These are phyloP conservation scores for Vultur gryphus DNA, from an alignment of 2,797 vertebrate genomes.

Conservation along the genomic window DNA sequence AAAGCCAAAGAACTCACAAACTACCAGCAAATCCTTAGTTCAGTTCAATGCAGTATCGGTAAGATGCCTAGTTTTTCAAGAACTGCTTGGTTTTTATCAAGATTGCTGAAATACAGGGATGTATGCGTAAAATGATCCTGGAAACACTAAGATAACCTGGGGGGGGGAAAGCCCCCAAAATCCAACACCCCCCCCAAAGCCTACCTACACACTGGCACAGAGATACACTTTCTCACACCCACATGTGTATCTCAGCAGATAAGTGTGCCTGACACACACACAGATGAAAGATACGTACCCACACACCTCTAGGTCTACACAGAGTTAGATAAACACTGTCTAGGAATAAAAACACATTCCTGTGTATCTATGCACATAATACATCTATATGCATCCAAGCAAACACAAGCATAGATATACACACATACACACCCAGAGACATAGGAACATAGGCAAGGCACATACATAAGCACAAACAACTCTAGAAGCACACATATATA, in stretches of 20 bases:
- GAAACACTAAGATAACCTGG: not conserved
- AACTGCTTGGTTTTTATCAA: not conserved
- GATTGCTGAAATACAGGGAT: not conserved
- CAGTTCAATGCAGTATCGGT: not conserved
- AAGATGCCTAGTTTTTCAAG: not conserved
- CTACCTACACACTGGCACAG: not conserved
- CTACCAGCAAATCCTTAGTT: not conserved
- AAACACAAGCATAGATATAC: not conserved
- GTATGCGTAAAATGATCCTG: not conserved
- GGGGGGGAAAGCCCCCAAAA: not conserved
- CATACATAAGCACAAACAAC: not conserved
- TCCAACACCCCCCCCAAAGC: not conserved
- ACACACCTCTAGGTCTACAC: not conserved
- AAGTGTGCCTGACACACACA: not conserved
- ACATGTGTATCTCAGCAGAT: not conserved
- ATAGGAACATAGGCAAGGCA: not conserved
- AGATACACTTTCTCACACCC: not conserved
- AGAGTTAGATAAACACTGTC: not conserved
- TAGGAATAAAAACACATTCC: not conserved
- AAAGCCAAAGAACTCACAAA: slow-evolving; percentile 4
- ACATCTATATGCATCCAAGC: not conserved
- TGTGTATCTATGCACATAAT: not conserved
- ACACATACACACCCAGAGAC: not conserved
- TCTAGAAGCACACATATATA: not conserved
- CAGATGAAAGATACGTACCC: rapidly evolving